A percentile compares a stretch with the other conserved stretches of the same genome.
Evolutionary conservation across 2,888 invertebrate species (phyloP).

Genomic region (Acanthococcus lagerstroemiae): DNA sequence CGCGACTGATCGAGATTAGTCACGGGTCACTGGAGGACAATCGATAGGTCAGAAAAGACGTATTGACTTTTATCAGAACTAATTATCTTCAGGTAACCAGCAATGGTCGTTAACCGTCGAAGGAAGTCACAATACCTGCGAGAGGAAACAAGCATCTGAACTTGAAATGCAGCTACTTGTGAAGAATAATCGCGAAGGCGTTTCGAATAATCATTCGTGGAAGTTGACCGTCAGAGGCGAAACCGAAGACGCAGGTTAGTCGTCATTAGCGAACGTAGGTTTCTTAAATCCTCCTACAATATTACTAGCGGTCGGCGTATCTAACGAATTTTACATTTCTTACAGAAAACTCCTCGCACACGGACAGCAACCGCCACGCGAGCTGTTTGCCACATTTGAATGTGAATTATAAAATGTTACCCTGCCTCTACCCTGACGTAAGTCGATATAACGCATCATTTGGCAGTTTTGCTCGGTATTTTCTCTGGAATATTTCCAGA

Average conservation of each 20-base stretch:
- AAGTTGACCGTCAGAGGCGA: slow-evolving; percentile 17
- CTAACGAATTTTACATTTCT: not conserved
- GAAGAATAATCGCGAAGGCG: not conserved
- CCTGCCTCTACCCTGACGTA: slow-evolving; percentile 12
- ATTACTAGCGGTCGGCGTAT: too few relatives aligned
- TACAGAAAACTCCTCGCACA: slow-evolving; percentile 7
- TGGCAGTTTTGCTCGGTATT: not conserved
- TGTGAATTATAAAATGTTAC: slow-evolving; percentile 23
- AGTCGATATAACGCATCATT: slow-evolving; percentile 8
- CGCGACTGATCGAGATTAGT: too few relatives aligned
- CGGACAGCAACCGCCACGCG: not conserved
- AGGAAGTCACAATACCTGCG: not conserved
- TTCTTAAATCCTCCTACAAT: not conserved
- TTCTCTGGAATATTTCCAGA: slow-evolving; percentile 5
- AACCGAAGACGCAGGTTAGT: not conserved
- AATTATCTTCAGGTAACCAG: slow-evolving; percentile 3
- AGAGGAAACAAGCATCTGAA: slow-evolving; percentile 5
- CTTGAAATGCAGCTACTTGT: slow-evolving; percentile 22
- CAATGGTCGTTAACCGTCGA: slow-evolving; percentile 12
- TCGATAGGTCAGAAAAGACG: too few relatives aligned
- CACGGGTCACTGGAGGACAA: too few relatives aligned
- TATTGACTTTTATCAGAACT: too few relatives aligned
- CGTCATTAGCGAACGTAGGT: not conserved
- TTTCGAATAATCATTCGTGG: slow-evolving; percentile 18
- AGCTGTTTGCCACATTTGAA: slow-evolving; percentile 19